Evolutionary conservation across 2,113 vertebrate species (phyloP).

Genomic region (Callorhinus ursinus): DNA sequence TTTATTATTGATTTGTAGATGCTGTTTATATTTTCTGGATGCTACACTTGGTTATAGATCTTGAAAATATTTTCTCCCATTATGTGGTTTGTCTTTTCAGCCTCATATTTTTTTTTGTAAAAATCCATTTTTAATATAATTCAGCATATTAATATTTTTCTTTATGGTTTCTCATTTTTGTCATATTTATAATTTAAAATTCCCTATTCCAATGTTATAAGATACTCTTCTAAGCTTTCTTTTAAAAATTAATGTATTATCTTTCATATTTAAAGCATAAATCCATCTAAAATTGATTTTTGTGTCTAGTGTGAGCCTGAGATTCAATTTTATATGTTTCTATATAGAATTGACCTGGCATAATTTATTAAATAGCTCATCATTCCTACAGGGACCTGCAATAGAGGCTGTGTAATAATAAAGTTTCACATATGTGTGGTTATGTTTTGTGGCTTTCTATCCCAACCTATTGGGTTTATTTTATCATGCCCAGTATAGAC

Average conservation of each 20-base stretch:
- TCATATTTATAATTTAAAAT: slow-evolving; percentile 18
- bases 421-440: not conserved
- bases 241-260: slow-evolving; percentile 52
- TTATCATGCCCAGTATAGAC: not conserved
- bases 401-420: not conserved
- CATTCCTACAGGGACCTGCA: not conserved
- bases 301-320: not conserved
- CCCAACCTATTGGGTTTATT: not conserved
- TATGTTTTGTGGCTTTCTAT: not conserved
- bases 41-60: not conserved
- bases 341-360: not conserved
- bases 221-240: not conserved
- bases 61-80: not conserved
- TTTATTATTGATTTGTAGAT: not conserved
- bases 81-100: not conserved
- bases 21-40: not conserved
- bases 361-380: not conserved
- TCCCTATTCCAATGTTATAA: not conserved
- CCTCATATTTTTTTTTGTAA: not conserved
- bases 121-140: not conserved
- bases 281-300: slow-evolving; percentile 52
- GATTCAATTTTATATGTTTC: slow-evolving; percentile 7
- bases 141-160: slow-evolving; percentile 13
- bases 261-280: slow-evolving; percentile 53
- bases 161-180: not conserved